Percentiles rank a stretch among this genome's conserved stretches.
Evolutionary conservation across 2,113 vertebrate genomes (phyloP).

Genomic region (Colinus virginianus): DNA sequence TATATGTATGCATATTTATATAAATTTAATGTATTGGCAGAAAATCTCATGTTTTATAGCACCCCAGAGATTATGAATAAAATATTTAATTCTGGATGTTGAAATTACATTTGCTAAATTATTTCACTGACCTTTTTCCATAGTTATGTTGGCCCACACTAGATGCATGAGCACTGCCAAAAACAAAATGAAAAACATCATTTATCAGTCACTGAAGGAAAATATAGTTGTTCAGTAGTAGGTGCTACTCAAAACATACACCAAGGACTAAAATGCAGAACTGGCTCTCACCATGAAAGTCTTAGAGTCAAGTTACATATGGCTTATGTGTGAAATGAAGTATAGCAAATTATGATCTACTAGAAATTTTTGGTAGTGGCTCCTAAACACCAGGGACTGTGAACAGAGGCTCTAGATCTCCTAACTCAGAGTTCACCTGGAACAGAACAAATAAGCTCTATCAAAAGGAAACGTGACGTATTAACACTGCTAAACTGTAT

Average conservation of each 20-base stretch:
- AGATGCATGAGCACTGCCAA: background rate
- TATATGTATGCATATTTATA: background rate
- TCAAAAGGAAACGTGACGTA: background rate
- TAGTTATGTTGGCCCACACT: background rate
- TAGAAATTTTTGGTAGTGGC: background rate
- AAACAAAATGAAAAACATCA: background rate
- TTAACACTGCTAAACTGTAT: background rate
- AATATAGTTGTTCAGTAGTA: background rate
- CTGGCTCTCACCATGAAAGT: background rate
- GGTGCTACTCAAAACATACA: background rate
- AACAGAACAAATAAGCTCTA: background rate
- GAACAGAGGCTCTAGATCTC: background rate
- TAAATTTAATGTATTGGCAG: slow-evolving; percentile 12
- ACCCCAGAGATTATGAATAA: slow-evolving; percentile 15
- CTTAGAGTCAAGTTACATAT: background rate
- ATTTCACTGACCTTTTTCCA: slow-evolving; percentile 38
- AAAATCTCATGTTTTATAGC: slow-evolving; percentile 18
- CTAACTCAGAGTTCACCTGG: rapidly evolving
- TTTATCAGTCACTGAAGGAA: background rate
- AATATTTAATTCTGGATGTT: slow-evolving; percentile 41
- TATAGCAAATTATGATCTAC: background rate
- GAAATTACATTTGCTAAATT: background rate
- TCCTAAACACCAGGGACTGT: background rate
- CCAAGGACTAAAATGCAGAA: background rate
- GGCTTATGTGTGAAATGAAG: background rate